A percentile compares a stretch with the other conserved stretches of the same genome.
phyloP scores from a whole-genome alignment of 2,888 invertebrate species.

The Colostygia pectinataria region DNA sequence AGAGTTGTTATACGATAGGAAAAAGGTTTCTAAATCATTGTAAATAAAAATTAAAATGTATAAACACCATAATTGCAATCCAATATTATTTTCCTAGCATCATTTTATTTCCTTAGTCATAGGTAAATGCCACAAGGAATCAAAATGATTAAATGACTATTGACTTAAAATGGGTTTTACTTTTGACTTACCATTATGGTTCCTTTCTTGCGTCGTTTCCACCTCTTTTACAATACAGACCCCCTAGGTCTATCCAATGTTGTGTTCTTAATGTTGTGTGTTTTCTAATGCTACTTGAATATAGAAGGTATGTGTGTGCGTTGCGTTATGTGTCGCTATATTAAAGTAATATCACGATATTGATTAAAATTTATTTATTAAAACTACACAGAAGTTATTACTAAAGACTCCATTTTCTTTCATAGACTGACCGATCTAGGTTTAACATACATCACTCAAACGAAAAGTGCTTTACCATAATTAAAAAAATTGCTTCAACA shows the following conservation, averaged over 20 bases:
- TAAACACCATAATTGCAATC: slow-evolving; percentile 39
- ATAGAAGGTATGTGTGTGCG: neutral
- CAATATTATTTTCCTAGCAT: slow-evolving; percentile 35
- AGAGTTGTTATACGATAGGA: slow-evolving; percentile 54
- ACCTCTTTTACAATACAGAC: neutral
- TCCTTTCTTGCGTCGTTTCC: no score
- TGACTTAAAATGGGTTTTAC: slow-evolving; percentile 43
- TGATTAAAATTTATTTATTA: slow-evolving; percentile 73
- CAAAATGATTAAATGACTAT: slow-evolving; percentile 50
- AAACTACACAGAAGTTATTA: slow-evolving; percentile 75
- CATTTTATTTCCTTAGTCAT: slow-evolving; percentile 38
- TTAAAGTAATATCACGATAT: slow-evolving; percentile 42
- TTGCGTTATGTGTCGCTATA: no score
- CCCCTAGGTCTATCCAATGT: neutral
- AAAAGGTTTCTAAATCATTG: slow-evolving; percentile 44
- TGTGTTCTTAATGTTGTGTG: neutral
- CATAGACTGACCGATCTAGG: slow-evolving; percentile 61
- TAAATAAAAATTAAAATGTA: slow-evolving; percentile 42
- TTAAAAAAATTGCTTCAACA: slow-evolving; percentile 69
- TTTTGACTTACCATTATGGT: slow-evolving; percentile 23
- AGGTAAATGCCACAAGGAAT: slow-evolving; percentile 45
- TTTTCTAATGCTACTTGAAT: no score
- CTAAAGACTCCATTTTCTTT: slow-evolving; percentile 61
- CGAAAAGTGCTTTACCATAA: slow-evolving; percentile 70
- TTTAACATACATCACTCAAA: slow-evolving; percentile 71